Percentiles rank a stretch among this genome's conserved stretches.
Evolutionary conservation across 2,888 invertebrate genomes (phyloP).

Genomic region (Oligia strigilis): DNA sequence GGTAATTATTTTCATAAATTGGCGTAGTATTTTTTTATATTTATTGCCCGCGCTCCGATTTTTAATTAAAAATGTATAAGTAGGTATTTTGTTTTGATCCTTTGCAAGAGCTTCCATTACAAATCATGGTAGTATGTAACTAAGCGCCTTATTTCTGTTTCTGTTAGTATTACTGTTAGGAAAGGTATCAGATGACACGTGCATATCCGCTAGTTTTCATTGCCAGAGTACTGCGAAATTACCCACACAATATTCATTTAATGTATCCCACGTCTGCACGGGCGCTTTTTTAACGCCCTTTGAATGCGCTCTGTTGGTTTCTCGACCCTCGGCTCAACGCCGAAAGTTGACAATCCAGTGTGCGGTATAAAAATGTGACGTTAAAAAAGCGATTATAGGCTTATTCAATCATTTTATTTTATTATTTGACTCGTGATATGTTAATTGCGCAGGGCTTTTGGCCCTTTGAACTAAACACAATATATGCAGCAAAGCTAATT

Average conservation of each 20-base stretch:
- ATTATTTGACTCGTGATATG: not conserved
- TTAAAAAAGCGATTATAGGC: not conserved
- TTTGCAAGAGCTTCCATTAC: constrained; percentile 16
- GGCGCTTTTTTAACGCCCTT: not conserved
- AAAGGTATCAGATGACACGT: not conserved
- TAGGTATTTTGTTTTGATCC: not conserved
- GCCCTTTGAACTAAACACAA: not conserved
- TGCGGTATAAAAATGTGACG: not conserved
- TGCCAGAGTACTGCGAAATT: constrained; percentile 8
- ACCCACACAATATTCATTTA: not conserved
- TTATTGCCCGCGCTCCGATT: not conserved
- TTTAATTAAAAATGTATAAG: not conserved
- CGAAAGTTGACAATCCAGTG: not conserved
- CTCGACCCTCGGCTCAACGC: not conserved
- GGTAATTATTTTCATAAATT: constrained; percentile 2
- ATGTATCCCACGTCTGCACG: too few relatives aligned
- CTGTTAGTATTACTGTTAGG: not conserved
- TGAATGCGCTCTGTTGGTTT: not conserved
- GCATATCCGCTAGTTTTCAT: not conserved
- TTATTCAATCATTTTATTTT: not conserved
- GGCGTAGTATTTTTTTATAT: not conserved
- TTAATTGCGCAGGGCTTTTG: not conserved
- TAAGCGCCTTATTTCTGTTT: not conserved
- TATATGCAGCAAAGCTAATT: constrained; percentile 12
- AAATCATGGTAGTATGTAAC: not conserved